Evolutionary conservation across 2,888 invertebrate species (phyloP).

Genomic region (Drosophila mimica): DNA sequence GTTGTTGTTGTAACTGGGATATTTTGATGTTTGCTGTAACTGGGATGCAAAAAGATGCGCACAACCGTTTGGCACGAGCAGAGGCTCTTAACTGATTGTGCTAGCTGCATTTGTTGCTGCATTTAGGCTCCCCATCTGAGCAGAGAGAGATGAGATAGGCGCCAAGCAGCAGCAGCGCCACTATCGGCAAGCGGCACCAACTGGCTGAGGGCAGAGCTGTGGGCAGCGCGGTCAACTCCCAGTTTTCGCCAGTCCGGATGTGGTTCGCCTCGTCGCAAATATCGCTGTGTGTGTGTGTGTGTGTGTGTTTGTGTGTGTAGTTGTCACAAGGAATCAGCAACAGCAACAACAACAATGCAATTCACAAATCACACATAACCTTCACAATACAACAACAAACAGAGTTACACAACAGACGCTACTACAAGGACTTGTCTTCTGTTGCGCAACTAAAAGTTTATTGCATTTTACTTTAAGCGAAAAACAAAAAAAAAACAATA

Average conservation of each 20-base stretch:
- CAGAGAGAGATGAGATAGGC: conserved; percentile 46
- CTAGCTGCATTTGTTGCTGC: conserved; percentile 73
- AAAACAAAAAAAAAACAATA: not conserved
- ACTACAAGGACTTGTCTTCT: conserved; percentile 21
- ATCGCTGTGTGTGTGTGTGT: conserved; percentile 11
- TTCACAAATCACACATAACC: conserved; percentile 32
- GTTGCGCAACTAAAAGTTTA: not conserved
- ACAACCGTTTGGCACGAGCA: conserved; percentile 83
- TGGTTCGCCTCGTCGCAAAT: conserved; percentile 57
- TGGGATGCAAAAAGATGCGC: conserved; percentile 50
- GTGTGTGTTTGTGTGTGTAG: conserved; percentile 7
- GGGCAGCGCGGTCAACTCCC: conserved; percentile 47
- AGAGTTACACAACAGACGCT: conserved; percentile 9
- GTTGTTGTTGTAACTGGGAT: conserved; percentile 10
- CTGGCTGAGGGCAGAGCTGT: conserved; percentile 21
- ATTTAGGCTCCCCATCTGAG: conserved; percentile 75
- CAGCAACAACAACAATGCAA: conserved; percentile 12
- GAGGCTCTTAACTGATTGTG: conserved; percentile 82
- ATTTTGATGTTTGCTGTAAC: conserved; percentile 2
- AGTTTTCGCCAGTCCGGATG: conserved; percentile 51
- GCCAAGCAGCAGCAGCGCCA: conserved; percentile 30
- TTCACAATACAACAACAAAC: conserved; percentile 21
- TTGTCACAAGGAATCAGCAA: conserved; percentile 35
- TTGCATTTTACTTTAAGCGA: not conserved
- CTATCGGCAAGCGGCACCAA: conserved; percentile 13